Evolutionary conservation across 2,797 vertebrate genomes (phyloP).

Genomic region (Propithecus perrieri): DNA sequence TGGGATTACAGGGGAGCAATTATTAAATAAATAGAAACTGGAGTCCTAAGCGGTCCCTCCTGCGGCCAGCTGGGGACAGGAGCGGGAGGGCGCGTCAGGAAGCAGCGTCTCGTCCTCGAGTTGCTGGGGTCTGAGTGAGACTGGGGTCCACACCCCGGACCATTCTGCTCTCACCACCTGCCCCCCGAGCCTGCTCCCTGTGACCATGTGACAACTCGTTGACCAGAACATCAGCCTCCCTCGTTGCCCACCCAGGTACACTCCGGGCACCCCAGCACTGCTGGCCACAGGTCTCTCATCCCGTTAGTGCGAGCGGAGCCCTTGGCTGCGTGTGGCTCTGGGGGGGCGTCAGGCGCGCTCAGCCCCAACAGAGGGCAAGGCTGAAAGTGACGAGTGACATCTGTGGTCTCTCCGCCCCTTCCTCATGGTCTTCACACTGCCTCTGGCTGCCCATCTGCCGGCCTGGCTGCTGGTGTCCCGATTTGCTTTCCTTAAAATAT

Average conservation of each 20-base stretch:
- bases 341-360: accelerated
- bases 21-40: neutral
- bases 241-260: accelerated
- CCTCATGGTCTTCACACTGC: accelerated
- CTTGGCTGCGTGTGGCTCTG: accelerated
- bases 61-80: neutral
- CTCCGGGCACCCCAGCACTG: accelerated
- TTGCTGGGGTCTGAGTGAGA: accelerated
- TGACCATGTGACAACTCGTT: accelerated
- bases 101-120: accelerated
- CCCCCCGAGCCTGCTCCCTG: neutral
- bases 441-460: neutral
- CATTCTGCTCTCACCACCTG: neutral
- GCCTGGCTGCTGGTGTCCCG: neutral
- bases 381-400: neutral
- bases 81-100: accelerated
- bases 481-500: neutral
- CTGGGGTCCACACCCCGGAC: neutral
- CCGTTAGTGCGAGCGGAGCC: accelerated
- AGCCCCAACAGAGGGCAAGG: neutral
- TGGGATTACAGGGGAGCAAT: neutral
- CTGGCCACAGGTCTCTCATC: neutral
- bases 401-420: accelerated
- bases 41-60: neutral
- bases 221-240: neutral